Evolutionary conservation across 2,797 vertebrate genomes (phyloP).

Genomic region (Melopsittacus undulatus): DNA sequence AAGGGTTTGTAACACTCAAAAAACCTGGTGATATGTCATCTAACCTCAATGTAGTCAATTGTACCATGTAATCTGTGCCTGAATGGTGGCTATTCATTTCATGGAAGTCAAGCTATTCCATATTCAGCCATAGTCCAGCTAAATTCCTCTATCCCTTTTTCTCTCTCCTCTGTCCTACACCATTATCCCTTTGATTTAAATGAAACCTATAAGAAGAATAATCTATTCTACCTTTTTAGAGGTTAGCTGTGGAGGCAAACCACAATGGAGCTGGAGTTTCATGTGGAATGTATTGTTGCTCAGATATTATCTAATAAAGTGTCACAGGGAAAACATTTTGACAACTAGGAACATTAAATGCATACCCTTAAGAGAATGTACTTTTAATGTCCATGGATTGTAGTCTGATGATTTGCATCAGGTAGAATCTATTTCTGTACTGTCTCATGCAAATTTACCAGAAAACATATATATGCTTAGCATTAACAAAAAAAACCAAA

Average conservation of each 20-base stretch:
- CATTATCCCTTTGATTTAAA: not conserved
- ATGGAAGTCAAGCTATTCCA: not conserved
- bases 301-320: not conserved
- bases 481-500: not conserved
- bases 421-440: not conserved
- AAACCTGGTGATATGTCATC: not conserved
- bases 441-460: not conserved
- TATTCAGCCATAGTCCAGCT: not conserved
- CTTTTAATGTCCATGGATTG: not conserved
- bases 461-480: not conserved
- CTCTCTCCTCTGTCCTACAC: not conserved
- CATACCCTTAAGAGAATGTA: not conserved
- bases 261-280: not conserved
- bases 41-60: not conserved
- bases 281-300: not conserved
- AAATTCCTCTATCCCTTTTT: not conserved
- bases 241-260: not conserved
- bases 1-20: not conserved
- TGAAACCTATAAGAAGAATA: not conserved
- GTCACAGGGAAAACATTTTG: not conserved
- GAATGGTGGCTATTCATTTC: not conserved
- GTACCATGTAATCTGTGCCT: not conserved
- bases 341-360: not conserved
- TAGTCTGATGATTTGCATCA: not conserved
- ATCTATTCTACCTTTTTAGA: not conserved